Evolutionary conservation across 2,888 invertebrate genomes (phyloP).

Genomic region (Conchocele bisecta): DNA sequence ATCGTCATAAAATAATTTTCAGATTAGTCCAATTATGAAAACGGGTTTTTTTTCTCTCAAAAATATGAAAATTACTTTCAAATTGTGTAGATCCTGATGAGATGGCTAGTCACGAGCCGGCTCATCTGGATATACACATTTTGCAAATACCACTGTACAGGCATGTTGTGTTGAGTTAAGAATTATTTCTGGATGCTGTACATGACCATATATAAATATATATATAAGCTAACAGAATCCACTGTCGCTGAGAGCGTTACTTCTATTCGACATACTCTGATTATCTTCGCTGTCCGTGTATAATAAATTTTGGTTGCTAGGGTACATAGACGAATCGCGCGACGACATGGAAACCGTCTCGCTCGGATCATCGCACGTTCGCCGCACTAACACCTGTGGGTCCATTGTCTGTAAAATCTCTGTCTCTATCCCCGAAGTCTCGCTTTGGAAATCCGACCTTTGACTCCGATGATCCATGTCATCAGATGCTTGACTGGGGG

Average conservation of each 20-base stretch:
- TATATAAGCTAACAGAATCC: conserved; percentile 37
- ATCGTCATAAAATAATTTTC: too few species aligned
- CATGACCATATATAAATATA: too few species aligned
- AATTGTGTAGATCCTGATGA: too few species aligned
- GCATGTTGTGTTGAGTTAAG: too few species aligned
- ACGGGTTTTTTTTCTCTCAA: too few species aligned
- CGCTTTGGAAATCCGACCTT: background rate
- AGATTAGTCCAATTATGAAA: too few species aligned
- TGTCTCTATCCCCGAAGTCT: background rate
- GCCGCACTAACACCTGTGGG: background rate
- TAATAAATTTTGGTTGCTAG: conserved; percentile 12
- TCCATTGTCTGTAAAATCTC: background rate
- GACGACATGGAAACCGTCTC: conserved; percentile 33
- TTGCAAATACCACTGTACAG: too few species aligned
- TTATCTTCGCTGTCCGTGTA: conserved; percentile 48
- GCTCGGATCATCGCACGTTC: background rate
- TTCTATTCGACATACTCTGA: conserved; percentile 27
- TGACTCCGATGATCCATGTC: background rate
- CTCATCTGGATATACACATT: too few species aligned
- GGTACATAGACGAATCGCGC: conserved; percentile 15
- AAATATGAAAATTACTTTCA: too few species aligned
- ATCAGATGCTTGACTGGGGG: background rate
- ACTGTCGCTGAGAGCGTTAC: conserved; percentile 37
- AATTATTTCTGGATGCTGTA: too few species aligned
- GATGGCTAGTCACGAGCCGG: too few species aligned